Conservation (phyloP, 2,113 vertebrate genomes). For the Elephantulus edwardii region DNA sequence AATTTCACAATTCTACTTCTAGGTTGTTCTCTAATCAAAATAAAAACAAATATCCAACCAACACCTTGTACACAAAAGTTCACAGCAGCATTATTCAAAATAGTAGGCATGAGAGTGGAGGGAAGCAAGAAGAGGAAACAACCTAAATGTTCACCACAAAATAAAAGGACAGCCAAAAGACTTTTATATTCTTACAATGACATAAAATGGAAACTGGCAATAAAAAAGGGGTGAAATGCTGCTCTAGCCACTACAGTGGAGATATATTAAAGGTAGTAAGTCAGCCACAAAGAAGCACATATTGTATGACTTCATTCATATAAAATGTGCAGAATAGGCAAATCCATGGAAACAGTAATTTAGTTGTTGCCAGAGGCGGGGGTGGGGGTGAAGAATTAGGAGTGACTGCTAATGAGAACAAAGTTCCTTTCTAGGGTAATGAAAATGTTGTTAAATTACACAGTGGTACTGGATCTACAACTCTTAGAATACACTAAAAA, state of each 20-base stretch:
- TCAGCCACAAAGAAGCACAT: not conserved
- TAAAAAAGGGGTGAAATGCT: slow-evolving; percentile 42
- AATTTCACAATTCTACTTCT: not conserved
- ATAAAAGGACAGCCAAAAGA: slow-evolving; percentile 46
- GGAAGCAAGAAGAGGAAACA: slow-evolving; percentile 6
- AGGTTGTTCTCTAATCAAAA: not conserved
- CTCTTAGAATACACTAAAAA: not conserved
- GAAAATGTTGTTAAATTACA: slow-evolving; percentile 21
- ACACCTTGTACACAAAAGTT: not conserved
- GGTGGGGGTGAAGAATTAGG: not conserved
- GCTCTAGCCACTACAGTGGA: not conserved
- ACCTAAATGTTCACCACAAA: not conserved
- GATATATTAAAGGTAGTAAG: slow-evolving; percentile 27
- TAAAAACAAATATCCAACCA: not conserved
- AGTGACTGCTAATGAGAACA: not conserved
- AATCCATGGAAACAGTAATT: not conserved
- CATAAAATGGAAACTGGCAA: slow-evolving; percentile 49
- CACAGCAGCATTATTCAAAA: not conserved
- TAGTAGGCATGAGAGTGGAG: too few relatives aligned
- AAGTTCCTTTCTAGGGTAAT: not conserved
- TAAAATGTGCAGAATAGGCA: not conserved
- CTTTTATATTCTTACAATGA: not conserved
- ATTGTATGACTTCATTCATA: not conserved
- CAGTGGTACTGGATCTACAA: not conserved
- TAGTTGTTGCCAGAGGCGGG: not conserved